Percentiles rank a stretch among this genome's conserved stretches.
phyloP scores from a whole-genome alignment of 37 sponge, comb jelly and placozoan species.

The Beroe ovata region DNA sequence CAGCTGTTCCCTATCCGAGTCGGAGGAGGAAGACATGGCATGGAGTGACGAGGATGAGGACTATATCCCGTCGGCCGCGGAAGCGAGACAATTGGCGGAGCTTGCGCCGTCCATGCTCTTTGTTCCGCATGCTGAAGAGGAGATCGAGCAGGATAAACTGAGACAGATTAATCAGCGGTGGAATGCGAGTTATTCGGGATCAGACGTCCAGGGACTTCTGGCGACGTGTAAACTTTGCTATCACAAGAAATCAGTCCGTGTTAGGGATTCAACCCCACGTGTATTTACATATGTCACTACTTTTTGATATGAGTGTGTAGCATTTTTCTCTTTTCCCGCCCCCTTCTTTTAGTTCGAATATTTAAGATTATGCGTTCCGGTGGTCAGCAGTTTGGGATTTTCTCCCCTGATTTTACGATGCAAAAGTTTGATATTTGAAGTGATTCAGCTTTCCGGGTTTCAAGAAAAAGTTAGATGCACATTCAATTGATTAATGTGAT shows the following conservation, averaged over 20 bases:
- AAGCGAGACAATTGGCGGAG: not conserved
- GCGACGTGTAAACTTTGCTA: not conserved
- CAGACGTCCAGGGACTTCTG: too few relatives aligned
- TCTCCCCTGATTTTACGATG: not conserved
- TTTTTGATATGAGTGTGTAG: not conserved
- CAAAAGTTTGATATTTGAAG: not conserved
- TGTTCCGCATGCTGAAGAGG: conserved; percentile 15
- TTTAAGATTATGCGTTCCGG: not conserved
- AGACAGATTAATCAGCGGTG: conserved; percentile 4
- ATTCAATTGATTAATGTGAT: not conserved
- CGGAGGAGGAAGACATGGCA: not conserved
- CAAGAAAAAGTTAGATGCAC: not conserved
- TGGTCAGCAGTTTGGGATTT: not conserved
- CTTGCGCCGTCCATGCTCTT: conserved; percentile 8
- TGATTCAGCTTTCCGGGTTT: not conserved
- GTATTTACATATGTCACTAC: conserved; percentile 18
- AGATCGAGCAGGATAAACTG: conserved; percentile 10
- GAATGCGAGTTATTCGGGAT: not conserved
- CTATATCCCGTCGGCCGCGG: not conserved
- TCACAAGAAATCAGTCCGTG: not conserved
- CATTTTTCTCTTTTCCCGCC: too few relatives aligned
- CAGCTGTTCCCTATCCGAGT: not conserved
- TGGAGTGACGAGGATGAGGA: not conserved
- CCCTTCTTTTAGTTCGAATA: not conserved
- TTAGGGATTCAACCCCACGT: conserved; percentile 10